A percentile compares a stretch with the other conserved stretches of the same genome.
Evolutionary conservation across 2,888 invertebrate genomes (phyloP).

Genomic region (Icerya purchasi): DNA sequence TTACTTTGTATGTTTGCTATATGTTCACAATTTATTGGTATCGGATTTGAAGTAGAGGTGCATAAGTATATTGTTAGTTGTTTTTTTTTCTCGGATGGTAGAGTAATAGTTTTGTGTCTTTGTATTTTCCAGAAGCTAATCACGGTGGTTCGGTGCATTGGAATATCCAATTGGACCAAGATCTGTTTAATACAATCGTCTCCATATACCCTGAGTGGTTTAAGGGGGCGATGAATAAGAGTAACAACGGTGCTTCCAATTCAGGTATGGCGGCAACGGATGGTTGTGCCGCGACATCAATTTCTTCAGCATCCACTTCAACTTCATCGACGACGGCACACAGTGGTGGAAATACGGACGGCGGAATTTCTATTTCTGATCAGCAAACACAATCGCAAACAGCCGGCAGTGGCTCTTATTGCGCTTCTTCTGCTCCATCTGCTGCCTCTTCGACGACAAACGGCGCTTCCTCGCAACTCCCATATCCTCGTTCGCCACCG

Average conservation of each 20-base stretch:
- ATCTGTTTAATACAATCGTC: slow-evolving; percentile 75
- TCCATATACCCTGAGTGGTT: slow-evolving; percentile 89
- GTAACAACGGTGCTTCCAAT: slow-evolving; percentile 11
- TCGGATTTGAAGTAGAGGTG: too few species aligned
- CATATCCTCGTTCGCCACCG: slow-evolving; percentile 47
- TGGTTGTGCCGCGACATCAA: slow-evolving; percentile 13
- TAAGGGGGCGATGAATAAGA: slow-evolving; percentile 28
- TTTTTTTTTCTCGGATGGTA: neutral
- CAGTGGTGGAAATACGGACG: slow-evolving; percentile 19
- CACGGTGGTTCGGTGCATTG: slow-evolving; percentile 35
- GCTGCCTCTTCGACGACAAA: slow-evolving; percentile 24
- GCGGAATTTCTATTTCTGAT: slow-evolving; percentile 12
- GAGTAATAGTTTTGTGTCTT: too few species aligned
- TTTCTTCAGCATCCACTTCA: slow-evolving; percentile 17
- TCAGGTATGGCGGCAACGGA: slow-evolving; percentile 19
- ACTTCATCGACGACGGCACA: slow-evolving; percentile 14
- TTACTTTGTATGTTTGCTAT: too few species aligned
- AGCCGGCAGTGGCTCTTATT: slow-evolving; percentile 11
- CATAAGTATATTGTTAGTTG: too few species aligned
- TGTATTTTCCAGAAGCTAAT: slow-evolving; percentile 19
- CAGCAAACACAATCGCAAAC: neutral
- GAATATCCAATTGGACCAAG: slow-evolving; percentile 81
- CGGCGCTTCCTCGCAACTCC: slow-evolving; percentile 17
- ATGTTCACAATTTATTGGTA: too few species aligned
- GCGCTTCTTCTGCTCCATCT: slow-evolving; percentile 13